These are phyloP conservation scores for Anoplophora glabripennis DNA, from an alignment of 1,140 invertebrate genomes.

Conservation along the genomic window DNA sequence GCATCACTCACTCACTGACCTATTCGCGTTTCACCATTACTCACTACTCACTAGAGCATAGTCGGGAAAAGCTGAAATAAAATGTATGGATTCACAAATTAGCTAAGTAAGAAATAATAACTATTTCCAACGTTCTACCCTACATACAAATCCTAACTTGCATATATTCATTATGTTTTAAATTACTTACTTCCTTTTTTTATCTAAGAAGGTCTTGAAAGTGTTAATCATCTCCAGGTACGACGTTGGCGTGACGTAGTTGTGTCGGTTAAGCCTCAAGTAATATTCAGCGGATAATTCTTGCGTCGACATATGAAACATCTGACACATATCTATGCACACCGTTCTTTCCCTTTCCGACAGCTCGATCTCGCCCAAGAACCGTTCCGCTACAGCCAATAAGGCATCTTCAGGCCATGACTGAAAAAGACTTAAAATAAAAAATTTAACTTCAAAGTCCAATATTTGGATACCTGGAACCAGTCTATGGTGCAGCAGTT, in stretches of 20 bases:
- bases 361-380: conserved; percentile 82
- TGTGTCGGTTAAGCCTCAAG: conserved; percentile 68
- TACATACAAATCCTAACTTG: too few relatives aligned
- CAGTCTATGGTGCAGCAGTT: conserved; percentile 98
- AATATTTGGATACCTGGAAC: conserved; percentile 82
- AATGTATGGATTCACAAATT: too few relatives aligned
- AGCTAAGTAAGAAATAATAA: too few relatives aligned
- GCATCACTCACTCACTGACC: too few relatives aligned
- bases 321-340: conserved; percentile 85
- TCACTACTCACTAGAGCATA: too few relatives aligned
- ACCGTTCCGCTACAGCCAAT: conserved; percentile 84
- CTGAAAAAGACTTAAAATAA: conserved; percentile 53
- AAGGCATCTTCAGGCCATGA: conserved; percentile 93
- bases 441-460: too few relatives aligned
- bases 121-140: too few relatives aligned
- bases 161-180: conserved; percentile 1
- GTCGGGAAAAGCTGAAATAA: too few relatives aligned
- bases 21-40: too few relatives aligned
- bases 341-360: conserved; percentile 66
- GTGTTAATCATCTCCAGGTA: conserved; percentile 90
- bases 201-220: conserved; percentile 78
- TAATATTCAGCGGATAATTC: conserved; percentile 71
- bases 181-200: conserved; percentile 68
- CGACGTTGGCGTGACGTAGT: conserved; percentile 92
- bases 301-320: conserved; percentile 84